These are phyloP conservation scores for Cardiocondyla obscurior DNA, from an alignment of 1,140 invertebrate genomes.

Conservation along the genomic window DNA sequence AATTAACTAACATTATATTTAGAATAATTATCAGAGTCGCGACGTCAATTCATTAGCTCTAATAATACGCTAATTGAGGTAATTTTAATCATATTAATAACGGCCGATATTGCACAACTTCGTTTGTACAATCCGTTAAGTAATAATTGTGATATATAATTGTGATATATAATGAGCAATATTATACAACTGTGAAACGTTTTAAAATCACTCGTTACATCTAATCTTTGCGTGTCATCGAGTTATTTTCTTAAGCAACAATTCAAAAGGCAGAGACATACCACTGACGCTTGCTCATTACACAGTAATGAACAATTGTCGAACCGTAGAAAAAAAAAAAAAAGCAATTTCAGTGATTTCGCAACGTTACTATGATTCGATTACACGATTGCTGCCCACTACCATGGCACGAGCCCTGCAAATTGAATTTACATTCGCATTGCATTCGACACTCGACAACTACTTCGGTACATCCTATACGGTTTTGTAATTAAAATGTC, in stretches of 20 bases:
- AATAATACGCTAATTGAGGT: slow-evolving; percentile 38
- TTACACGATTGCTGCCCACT: not conserved
- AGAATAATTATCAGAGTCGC: not conserved
- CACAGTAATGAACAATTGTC: slow-evolving; percentile 4
- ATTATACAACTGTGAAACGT: slow-evolving; percentile 10
- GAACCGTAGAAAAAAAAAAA: not conserved
- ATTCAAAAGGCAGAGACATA: slow-evolving; percentile 19
- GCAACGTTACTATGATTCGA: not conserved
- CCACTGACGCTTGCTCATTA: not conserved
- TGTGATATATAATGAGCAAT: no score
- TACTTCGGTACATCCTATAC: slow-evolving; percentile 39
- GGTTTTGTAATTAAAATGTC: slow-evolving; percentile 71
- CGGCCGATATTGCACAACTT: not conserved
- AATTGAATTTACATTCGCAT: slow-evolving; percentile 62
- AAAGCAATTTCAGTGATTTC: slow-evolving; percentile 8
- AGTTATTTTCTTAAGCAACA: slow-evolving; percentile 19
- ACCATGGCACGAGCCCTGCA: not conserved
- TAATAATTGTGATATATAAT: slow-evolving; percentile 15
- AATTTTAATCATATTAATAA: slow-evolving; percentile 68
- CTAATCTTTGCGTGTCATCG: slow-evolving; percentile 44
- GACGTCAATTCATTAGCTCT: slow-evolving; percentile 56
- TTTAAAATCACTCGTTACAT: not conserved
- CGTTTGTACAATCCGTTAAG: slow-evolving; percentile 55
- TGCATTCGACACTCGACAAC: slow-evolving; percentile 52
- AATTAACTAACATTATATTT: slow-evolving; percentile 48